Evolutionary conservation across 1,140 invertebrate genomes (phyloP), one percentile per base, ranked within the genome.

Genomic region (Atta texana): DNA sequence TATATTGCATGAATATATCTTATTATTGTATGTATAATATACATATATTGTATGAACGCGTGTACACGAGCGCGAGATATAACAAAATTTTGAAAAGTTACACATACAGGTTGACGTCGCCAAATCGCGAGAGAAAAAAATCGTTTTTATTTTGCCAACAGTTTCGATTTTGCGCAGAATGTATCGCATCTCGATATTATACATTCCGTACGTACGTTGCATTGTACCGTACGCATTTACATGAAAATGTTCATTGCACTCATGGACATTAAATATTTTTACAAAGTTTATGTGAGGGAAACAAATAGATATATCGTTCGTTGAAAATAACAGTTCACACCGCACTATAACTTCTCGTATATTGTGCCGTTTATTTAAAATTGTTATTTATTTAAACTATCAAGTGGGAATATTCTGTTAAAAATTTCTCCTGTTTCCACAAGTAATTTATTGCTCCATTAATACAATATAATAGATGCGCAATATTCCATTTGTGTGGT

Each of bases 331-430:
- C 77, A 68, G 63, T 69, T 55, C n/a, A n/a, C 5, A 10, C n/a
- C 24, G 39, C 18, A 14, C 28, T 39, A 61, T 84, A 75, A 84
- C n/a, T 84, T 55, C 39, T 28, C 68, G 57, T 51, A 49, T 18
- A 61, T 18, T 24, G n/a, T 63, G 55, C 39, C 24, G 57, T 84
- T 84, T 74, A 75, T 84, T 61, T 61, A 61, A 75, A 84, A 74
- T 31, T 74, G 55, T 84, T 84, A 84, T 84, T 84, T 84, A 84
- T 75, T 84, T 75, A 61, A 84, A 61, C 61, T 21, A 75, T 84
- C 24, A 63, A 84, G 55, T 69, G 24, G 53, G 7, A 61, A 84
- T 74, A 84, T 61, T 75, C 18, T 24, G 69, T 75, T 75, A 61
- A 84, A 84, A 61, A 74, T n/a, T 61, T 84, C 18, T 55, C 69